Conservation (phyloP, 2,888 invertebrate species). For the Spatulosminthurus flaviceps region DNA sequence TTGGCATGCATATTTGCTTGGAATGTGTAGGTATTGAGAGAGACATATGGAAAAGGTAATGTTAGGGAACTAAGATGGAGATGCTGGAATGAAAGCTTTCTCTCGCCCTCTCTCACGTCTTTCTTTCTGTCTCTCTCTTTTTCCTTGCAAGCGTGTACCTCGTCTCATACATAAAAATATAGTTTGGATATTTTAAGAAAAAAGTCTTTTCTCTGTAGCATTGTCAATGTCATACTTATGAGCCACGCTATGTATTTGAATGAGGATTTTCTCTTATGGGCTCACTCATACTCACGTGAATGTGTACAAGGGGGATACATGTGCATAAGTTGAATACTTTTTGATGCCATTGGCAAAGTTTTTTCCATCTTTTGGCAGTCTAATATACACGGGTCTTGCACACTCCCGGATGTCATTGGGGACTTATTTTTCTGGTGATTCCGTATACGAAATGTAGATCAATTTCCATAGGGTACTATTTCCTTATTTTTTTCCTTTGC, state of each 20-base stretch:
- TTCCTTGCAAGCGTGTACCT: background rate
- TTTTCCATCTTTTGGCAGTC: conserved; percentile 29
- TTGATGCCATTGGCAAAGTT: conserved; percentile 34
- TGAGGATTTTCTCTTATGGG: too few species aligned
- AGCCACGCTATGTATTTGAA: background rate
- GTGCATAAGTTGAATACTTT: conserved; percentile 21
- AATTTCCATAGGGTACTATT: conserved; percentile 43
- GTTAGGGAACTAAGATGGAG: too few species aligned
- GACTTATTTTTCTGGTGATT: conserved; percentile 45
- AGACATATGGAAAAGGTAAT: too few species aligned
- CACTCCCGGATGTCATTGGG: conserved; percentile 34
- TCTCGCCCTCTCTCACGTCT: background rate
- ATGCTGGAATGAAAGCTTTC: too few species aligned
- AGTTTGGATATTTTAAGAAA: background rate
- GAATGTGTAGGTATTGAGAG: too few species aligned
- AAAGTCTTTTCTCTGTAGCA: background rate
- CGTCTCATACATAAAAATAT: conserved; percentile 11
- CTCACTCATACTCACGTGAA: background rate
- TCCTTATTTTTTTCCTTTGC: conserved; percentile 9
- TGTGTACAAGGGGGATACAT: background rate
- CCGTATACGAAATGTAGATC: conserved; percentile 34
- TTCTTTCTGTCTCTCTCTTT: background rate
- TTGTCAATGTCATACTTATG: background rate
- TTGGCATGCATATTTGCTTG: too few species aligned
- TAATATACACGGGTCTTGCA: conserved; percentile 20